Base-by-base conservation (phyloP, 2,888 invertebrate species). In the Pimpla rufipes region DNA sequence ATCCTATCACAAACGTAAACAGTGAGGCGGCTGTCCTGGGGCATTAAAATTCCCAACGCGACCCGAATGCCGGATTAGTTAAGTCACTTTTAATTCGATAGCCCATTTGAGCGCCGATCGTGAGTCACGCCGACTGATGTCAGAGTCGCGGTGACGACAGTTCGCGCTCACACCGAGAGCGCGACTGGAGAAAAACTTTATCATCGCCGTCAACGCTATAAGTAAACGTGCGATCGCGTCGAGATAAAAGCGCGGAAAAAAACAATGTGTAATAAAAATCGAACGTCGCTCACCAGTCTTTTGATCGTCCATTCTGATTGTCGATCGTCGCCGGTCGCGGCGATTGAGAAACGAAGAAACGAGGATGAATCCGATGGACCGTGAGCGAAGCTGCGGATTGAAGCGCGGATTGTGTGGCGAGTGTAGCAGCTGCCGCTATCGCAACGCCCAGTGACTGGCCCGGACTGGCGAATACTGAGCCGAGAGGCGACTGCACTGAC, bases 281-380 rank as follows among this genome's bases (percentile, higher is more conserved):
- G 40, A 37, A 71, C 8, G 18, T 23, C 8, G 16, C 81, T 81
- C 10, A 84, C 83, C 83, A 78, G 68, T 81, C 77, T 81, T 81
- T 74, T 84, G 77, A 74, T 81, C 83, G 42, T 74, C 83, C 83
- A 84, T 84, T 23, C 37, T 83, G 66, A 80, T 84, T 77, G 67
- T 81, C 70, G 37, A 35, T 45, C 5, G 37, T 40, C 64, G 37
- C 37, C 11, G 29, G 11, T 8, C 21, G 35, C 50, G 37, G 45
- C 47, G 16, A 66, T 45, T 59, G 23, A 29, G 16, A 59, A 62
- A 45, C 29, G 40, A 16, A 8, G 35, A 37, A 59, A 57, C 2
- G 23, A 71, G 21, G 45, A 45, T 2, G 11, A 45, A 29, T 2
- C 29, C 29, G 45, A 73, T 59, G 73, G 59, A 73, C 73, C 73